Base-by-base conservation (phyloP, 2,888 invertebrate genomes). In the Muscina levida region DNA sequence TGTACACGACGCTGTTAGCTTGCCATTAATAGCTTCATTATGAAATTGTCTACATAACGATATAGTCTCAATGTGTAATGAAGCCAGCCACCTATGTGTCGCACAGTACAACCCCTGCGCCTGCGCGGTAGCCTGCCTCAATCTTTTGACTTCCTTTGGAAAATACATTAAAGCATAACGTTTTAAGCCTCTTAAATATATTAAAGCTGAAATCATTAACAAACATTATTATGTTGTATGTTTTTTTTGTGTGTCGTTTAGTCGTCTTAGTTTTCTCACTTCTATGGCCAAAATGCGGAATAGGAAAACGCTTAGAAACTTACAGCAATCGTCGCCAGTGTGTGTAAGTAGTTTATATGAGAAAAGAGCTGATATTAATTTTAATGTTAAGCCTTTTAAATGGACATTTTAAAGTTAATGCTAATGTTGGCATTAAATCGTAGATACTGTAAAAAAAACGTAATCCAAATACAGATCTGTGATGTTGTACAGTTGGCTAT, bases 131-230 rank as follows among this genome's bases (percentile, higher is more conserved):
- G 71, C 71, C 44, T 65, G 53, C 70, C 65, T 44, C 57, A n/a
- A n/a, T n/a, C n/a, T n/a, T n/a, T n/a, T n/a, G n/a, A n/a, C n/a
- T n/a, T n/a, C n/a, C n/a, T n/a, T n/a, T n/a, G n/a, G n/a, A 59
- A 77, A 66, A 66, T 57, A 48, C 66, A 77, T 77, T 77, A 72
- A 72, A 66, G 66, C 66, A 51, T 77, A 59, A 72, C 44, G 19
- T 73, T 46, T 39, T 70, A 78, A 78, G 68, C 70, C 70, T 70
- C 73, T 78, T 70, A 73, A 70, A 57, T 46, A 48, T 39, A 73
- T 65, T 73, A 68, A 73, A 48, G 78, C 42, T 44, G 53, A 70
- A 56, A 78, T 70, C 68, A 78, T 73, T 73, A 70, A 78, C 46
- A 73, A 62, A 19, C n/a, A n/a, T n/a, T n/a, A n/a, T n/a, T n/a